Evolutionary conservation across 2,113 vertebrate genomes (phyloP).

Genomic region (Phrynosoma platyrhinos): DNA sequence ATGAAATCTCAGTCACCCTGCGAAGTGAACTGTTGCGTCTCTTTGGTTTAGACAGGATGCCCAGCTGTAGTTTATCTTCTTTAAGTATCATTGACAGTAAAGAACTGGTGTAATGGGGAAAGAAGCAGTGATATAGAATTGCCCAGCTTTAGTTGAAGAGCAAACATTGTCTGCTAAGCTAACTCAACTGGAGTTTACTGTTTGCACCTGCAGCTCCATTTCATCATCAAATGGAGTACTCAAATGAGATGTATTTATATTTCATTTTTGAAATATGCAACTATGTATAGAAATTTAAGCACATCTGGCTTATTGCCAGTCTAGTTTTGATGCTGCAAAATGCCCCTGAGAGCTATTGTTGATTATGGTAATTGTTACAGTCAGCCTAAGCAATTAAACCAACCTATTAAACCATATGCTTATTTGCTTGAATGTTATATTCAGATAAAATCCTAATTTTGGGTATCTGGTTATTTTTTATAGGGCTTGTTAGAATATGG

Average conservation of each 20-base stretch:
- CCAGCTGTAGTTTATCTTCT: background rate
- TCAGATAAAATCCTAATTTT: accelerated
- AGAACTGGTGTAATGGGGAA: background rate
- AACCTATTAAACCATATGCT: background rate
- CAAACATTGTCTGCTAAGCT: background rate
- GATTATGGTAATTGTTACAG: slow-evolving; percentile 1
- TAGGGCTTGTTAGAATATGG: no score
- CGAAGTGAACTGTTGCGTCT: background rate
- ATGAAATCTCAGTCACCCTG: background rate
- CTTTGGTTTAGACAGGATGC: background rate
- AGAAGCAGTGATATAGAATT: background rate
- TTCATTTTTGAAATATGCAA: slow-evolving; percentile 10
- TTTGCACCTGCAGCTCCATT: slow-evolving; percentile 24
- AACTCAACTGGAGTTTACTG: background rate
- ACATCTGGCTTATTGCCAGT: slow-evolving; percentile 1
- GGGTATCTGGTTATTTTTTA: background rate
- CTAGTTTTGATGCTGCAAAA: slow-evolving; percentile 2
- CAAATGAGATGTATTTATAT: slow-evolving; percentile 17
- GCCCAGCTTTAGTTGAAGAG: background rate
- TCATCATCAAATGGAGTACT: background rate
- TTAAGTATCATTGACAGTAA: background rate
- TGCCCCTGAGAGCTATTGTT: background rate
- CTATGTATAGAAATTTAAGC: slow-evolving; percentile 3
- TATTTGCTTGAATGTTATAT: background rate
- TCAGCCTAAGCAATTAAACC: background rate